These are phyloP conservation scores for Temnothorax longispinosus DNA, from an alignment of 1,140 invertebrate genomes.

Conservation along the genomic window DNA sequence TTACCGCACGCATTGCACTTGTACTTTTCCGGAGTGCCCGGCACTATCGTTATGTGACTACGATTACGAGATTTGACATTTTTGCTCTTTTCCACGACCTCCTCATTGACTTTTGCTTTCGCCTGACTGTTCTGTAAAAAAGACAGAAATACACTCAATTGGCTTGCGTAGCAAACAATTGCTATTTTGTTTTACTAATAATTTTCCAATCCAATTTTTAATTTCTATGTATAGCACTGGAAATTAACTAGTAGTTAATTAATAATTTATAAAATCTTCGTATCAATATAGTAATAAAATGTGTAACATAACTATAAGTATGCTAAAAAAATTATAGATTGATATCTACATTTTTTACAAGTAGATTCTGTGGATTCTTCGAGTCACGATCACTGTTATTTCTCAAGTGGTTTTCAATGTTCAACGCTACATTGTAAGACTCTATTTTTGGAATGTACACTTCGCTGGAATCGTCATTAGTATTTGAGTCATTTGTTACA, in stretches of 20 bases:
- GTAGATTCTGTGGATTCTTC: conserved; percentile 14
- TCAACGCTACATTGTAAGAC: not conserved
- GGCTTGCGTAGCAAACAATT: not conserved
- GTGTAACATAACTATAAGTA: not conserved
- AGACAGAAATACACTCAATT: not conserved
- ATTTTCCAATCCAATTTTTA: conserved; percentile 12
- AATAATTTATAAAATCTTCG: not conserved
- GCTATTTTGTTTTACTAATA: not conserved
- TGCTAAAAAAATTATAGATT: not conserved
- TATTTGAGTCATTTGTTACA: not conserved
- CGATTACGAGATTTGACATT: conserved; percentile 69
- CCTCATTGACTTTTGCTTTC: not conserved
- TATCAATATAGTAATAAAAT: conserved; percentile 5
- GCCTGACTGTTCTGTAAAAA: conserved; percentile 2
- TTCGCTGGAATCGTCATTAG: conserved; percentile 4
- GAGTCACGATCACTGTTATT: conserved; percentile 24
- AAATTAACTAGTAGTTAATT: not conserved
- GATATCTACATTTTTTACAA: conserved; percentile 7
- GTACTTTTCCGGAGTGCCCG: conserved; percentile 77
- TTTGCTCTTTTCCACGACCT: conserved; percentile 47
- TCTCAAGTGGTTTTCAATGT: conserved; percentile 3
- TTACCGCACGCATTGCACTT: conserved; percentile 81
- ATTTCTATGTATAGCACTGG: not conserved
- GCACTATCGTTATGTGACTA: conserved; percentile 79
- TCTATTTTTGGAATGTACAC: conserved; percentile 42